A percentile compares a stretch with the other conserved stretches of the same genome.
Evolutionary conservation across 2,113 vertebrate genomes (phyloP).

Genomic region (Orthonyx spaldingii): DNA sequence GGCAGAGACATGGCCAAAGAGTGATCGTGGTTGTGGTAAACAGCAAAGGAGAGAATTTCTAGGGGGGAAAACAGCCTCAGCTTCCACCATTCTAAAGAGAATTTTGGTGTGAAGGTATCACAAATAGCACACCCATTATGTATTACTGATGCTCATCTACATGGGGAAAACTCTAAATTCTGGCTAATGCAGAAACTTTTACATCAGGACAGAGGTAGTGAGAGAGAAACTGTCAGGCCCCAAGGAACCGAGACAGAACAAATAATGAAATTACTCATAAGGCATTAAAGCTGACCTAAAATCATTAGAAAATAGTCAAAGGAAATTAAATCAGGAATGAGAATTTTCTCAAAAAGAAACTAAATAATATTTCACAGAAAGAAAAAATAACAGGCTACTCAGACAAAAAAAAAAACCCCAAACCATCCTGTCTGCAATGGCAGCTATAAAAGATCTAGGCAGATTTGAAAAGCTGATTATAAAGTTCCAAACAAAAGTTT

Average conservation of each 20-base stretch:
- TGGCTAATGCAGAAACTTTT: background rate
- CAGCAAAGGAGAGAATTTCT: background rate
- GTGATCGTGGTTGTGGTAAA: fast-evolving
- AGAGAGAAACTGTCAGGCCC: background rate
- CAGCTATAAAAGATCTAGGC: background rate
- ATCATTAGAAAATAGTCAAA: background rate
- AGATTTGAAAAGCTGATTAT: background rate
- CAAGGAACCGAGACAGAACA: fast-evolving
- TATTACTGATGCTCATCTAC: background rate
- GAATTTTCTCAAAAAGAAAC: background rate
- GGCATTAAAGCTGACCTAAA: background rate
- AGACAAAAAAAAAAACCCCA: background rate
- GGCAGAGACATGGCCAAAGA: background rate
- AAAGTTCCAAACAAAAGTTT: background rate
- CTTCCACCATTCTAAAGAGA: background rate
- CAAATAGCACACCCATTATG: background rate
- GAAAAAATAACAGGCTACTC: background rate
- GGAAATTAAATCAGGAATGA: background rate
- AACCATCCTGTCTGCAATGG: background rate
- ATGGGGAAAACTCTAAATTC: background rate
- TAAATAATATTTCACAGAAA: background rate
- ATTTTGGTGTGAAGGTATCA: background rate
- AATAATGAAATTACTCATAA: background rate
- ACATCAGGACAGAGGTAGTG: background rate
- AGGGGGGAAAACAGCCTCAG: background rate